Base-by-base conservation (phyloP, 2,797 vertebrate species). In the Oreonectes daqikongensis region DNA sequence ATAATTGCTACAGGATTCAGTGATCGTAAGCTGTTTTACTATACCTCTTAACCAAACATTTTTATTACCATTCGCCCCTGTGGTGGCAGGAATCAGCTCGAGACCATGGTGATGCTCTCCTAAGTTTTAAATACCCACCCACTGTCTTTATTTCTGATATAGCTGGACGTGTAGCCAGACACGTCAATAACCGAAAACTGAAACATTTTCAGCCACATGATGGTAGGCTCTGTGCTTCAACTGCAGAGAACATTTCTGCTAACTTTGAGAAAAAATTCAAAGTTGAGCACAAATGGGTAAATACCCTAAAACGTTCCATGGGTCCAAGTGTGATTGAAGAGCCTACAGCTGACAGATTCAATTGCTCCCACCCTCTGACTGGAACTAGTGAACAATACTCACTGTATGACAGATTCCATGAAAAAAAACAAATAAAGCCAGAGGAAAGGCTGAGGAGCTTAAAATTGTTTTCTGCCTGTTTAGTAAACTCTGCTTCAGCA, bases 401-500 rank as follows among this genome's bases (percentile, higher is more conserved):
- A 1, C 30, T 78, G 0, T 70, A 78, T 64, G 59, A 78, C 55
- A 14, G 65, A 24, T 75, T 74, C 46, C 70, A 79, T 48, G 38
- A 64, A 57, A 63, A 26, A 32, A 69, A 75, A 2, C 65, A 75
- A 26, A 75, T 69, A 46, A 69, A 42, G n/a, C 64, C 72, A 24
- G 72, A 80, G 10, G 72, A 80, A 17, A 80, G 38, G 48, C 65
- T 75, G 18, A 17, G 78, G 18, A 80, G 78, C 63, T 52, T 75
- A 15, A 52, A 70, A 26, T 44, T 75, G 1, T 18, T 79, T 3
- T 42, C 71, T 17, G 50, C 44, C 8, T 46, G 6, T 14, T 1
- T 69, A 14, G 17, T 69, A 14, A 69, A 69, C 14, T 75, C 14
- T 5, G 22, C 60, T 12, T 52, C 40, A 20, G 67, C 79, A 10